Conservation (phyloP, 2,888 invertebrate species). For the Trichopoda pennipes region DNA sequence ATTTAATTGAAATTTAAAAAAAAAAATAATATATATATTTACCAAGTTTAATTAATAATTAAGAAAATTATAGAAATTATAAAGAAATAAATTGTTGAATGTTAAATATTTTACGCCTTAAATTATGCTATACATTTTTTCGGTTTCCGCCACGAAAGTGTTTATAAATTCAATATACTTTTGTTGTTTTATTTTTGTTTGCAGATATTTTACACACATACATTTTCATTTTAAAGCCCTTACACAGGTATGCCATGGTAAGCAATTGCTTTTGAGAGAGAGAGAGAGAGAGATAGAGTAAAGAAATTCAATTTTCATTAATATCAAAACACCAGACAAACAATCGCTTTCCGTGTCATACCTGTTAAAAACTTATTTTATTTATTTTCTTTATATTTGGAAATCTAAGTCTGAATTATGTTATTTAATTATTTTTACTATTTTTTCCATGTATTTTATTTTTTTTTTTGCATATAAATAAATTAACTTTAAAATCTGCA, state of each 20-base stretch:
- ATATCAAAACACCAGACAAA: too few species aligned
- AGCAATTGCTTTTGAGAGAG: too few species aligned
- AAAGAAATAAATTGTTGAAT: neutral
- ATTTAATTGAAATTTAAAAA: slow-evolving; percentile 20
- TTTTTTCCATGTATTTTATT: neutral
- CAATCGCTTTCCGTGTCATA: too few species aligned
- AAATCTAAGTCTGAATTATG: slow-evolving; percentile 63
- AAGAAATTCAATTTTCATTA: too few species aligned
- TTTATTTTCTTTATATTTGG: slow-evolving; percentile 35
- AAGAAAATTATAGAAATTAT: neutral
- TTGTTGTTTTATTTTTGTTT: neutral
- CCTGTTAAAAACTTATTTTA: neutral
- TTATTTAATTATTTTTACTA: slow-evolving; percentile 31
- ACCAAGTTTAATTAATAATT: slow-evolving; percentile 11
- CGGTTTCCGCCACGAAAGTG: neutral
- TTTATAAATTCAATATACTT: neutral
- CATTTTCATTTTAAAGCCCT: neutral
- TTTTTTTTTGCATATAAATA: slow-evolving; percentile 11
- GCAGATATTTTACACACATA: neutral
- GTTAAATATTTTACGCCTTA: slow-evolving; percentile 28
- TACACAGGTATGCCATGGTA: neutral
- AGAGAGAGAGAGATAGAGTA: too few species aligned
- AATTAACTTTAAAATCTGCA: too few species aligned
- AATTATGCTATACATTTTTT: slow-evolving; percentile 42
- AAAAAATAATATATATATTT: slow-evolving; percentile 4